A percentile compares a stretch with the other conserved stretches of the same genome.
phyloP scores from a whole-genome alignment of 1,140 invertebrate genomes.

The Drosophila equinoxialis region DNA sequence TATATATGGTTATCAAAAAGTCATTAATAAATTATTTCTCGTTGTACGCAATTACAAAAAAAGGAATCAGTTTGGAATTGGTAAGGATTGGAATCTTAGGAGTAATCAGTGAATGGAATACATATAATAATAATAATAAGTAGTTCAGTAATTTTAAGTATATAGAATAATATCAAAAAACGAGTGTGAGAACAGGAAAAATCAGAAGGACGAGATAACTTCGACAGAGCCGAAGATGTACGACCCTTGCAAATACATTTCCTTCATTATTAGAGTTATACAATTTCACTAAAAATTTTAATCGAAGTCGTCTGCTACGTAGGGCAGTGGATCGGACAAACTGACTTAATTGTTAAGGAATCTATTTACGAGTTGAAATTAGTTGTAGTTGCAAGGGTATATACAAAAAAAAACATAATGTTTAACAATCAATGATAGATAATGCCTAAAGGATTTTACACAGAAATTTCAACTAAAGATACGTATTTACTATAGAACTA shows the following conservation, averaged over 20 bases:
- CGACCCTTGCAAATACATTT: not conserved
- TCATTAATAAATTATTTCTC: conserved; percentile 28
- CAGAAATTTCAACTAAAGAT: conserved; percentile 8
- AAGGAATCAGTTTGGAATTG: conserved; percentile 21
- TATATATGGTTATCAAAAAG: conserved; percentile 13
- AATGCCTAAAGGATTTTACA: conserved; percentile 1
- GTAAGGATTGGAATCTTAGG: conserved; percentile 23
- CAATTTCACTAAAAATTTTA: no score
- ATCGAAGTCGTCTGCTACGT: no score
- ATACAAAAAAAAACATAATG: not conserved
- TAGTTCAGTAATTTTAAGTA: conserved; percentile 1
- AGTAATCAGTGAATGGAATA: conserved; percentile 10
- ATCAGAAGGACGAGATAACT: not conserved
- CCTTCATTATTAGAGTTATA: not conserved
- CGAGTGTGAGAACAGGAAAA: not conserved
- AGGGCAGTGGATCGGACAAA: no score
- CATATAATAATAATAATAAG: conserved; percentile 11
- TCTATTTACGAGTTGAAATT: not conserved
- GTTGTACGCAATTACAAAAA: conserved; percentile 12
- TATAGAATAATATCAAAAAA: conserved; percentile 31
- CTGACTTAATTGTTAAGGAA: not conserved
- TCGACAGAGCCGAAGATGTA: not conserved
- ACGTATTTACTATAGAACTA: not conserved
- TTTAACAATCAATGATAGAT: conserved; percentile 4
- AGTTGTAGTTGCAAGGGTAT: not conserved